phyloP scores from a whole-genome alignment of 2,113 vertebrate genomes.

The Poeciliopsis retropinna region DNA sequence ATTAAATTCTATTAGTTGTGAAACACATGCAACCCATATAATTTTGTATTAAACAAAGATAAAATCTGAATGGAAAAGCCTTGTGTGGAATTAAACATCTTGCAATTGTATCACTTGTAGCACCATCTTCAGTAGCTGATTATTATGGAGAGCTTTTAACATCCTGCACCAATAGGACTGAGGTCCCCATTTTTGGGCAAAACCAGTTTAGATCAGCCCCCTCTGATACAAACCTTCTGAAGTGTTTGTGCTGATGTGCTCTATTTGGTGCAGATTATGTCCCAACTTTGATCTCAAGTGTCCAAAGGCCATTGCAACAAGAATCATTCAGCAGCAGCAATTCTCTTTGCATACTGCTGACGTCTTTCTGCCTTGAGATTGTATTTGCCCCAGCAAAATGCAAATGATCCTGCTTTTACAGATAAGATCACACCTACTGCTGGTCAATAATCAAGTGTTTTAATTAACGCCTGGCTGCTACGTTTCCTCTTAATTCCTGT shows the following conservation, averaged over 20 bases:
- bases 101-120: too few relatives aligned
- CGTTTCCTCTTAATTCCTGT: too few relatives aligned
- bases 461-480: too few relatives aligned
- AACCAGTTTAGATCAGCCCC: neutral
- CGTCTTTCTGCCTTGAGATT: too few relatives aligned
- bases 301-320: neutral
- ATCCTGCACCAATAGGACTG: too few relatives aligned
- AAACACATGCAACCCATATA: too few relatives aligned
- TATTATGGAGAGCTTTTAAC: too few relatives aligned
- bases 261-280: neutral
- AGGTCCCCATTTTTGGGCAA: neutral
- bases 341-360: neutral
- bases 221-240: neutral
- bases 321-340: neutral
- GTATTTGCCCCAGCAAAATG: neutral
- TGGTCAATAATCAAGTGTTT: neutral
- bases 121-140: too few relatives aligned
- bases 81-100: too few relatives aligned
- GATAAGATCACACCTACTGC: neutral
- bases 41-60: too few relatives aligned
- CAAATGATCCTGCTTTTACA: neutral
- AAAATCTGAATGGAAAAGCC: too few relatives aligned
- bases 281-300: neutral
- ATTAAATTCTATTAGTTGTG: too few relatives aligned
- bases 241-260: neutral